phyloP scores from a whole-genome alignment of 2,113 vertebrate genomes.

The Mugil cephalus region DNA sequence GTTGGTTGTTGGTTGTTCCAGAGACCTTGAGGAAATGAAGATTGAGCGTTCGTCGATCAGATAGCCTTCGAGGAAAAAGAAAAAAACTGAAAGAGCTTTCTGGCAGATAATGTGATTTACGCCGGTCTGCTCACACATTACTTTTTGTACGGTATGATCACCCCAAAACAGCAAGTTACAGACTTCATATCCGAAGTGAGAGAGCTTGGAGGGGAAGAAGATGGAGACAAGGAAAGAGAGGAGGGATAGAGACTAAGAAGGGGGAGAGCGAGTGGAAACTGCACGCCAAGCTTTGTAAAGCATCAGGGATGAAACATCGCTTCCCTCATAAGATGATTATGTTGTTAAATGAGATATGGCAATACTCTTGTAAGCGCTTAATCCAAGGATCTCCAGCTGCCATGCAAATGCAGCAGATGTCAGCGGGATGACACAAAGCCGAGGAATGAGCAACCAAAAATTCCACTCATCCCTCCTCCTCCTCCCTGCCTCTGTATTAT shows the following conservation, averaged over 20 bases:
- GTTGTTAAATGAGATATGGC: slow-evolving; percentile 84
- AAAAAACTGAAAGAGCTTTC: slow-evolving; percentile 22
- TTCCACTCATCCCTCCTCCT: slow-evolving; percentile 36
- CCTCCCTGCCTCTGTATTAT: slow-evolving; percentile 32
- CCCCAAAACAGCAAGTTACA: slow-evolving; percentile 42
- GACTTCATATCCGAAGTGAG: slow-evolving; percentile 23
- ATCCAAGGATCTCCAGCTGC: slow-evolving; percentile 81
- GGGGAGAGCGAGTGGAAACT: slow-evolving; percentile 45
- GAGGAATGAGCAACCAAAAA: slow-evolving; percentile 69
- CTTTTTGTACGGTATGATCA: slow-evolving; percentile 40
- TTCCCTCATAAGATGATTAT: slow-evolving; percentile 81
- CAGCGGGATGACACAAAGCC: slow-evolving; percentile 79
- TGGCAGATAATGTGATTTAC: slow-evolving; percentile 50
- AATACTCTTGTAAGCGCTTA: slow-evolving; percentile 82
- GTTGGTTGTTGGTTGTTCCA: slow-evolving; percentile 30
- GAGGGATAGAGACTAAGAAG: slow-evolving; percentile 21
- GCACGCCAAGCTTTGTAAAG: slow-evolving; percentile 71
- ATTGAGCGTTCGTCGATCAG: slow-evolving; percentile 56
- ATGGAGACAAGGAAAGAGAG: slow-evolving; percentile 32
- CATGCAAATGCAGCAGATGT: slow-evolving; percentile 83
- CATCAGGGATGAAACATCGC: slow-evolving; percentile 75
- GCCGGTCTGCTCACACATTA: slow-evolving; percentile 13
- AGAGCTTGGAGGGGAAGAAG: slow-evolving; percentile 24
- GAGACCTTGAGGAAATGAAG: slow-evolving; percentile 72
- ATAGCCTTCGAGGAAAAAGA: slow-evolving; percentile 48